Evolutionary conservation across 2,888 invertebrate genomes (phyloP), one percentile per base, ranked within the genome.

Genomic region (Nomada fabriciana): DNA sequence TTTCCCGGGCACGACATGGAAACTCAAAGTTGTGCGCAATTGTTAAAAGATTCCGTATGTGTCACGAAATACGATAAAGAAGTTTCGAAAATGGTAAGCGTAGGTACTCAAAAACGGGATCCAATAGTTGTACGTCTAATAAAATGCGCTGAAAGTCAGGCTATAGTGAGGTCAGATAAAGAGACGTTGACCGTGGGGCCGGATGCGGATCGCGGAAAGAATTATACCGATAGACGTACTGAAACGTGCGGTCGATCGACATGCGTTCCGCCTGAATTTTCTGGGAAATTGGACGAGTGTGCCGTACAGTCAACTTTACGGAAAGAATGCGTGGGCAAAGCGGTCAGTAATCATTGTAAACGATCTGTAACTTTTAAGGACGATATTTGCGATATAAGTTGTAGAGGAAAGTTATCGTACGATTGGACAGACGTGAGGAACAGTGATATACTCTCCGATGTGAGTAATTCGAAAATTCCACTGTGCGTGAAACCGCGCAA

Each of bases 41-140:
- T 55, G 11, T 29, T 52, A 7, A 47, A 67, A 47, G 23, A 71
- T 42, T 47, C 70, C 11, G 57, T 50, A 7, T 55, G 25, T 57
- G 18, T 55, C 1, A 59, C 70, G 23, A 63, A 67, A 25, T 25
- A 55, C 4, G 43, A 65, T 0, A 25, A 36, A 11, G 29, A 70
- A 4, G 20, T 29, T 15, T 18, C 25, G 7, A 20, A 50, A 25
- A 80, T 20, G 11, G 42, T 71, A 57, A 84, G 29, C 5, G 75
- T 81, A 2, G 80, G 84, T 9, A 84, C 82, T 36, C 88, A 87
- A 63, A 82, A 82, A 36, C 68, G 76, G 15, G 87, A 87, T 29
- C 86, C 87, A 23, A 83, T 86, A 74, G 53, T 86, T 11, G 84
- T 87, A 13, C 74, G 75, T 2, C 64, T 87, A 23, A 80, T 87